Percentiles rank a stretch among this genome's conserved stretches.
Conservation (phyloP, 1,140 invertebrate genomes). For the Ceratitis capitata region DNA sequence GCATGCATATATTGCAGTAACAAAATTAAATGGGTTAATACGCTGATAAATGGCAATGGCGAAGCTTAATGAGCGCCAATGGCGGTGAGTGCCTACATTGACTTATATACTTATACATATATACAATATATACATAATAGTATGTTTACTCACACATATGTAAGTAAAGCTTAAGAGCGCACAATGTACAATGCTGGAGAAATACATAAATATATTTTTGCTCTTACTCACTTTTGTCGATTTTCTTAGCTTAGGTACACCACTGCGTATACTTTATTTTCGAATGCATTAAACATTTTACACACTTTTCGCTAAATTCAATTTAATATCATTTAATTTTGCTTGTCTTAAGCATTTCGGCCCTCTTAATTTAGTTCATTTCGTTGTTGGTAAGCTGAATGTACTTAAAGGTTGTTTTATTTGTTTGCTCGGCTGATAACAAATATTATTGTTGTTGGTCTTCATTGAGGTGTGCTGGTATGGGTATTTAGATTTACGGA, state of each 20-base stretch:
- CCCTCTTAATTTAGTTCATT: neutral
- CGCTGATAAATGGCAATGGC: conserved; percentile 18
- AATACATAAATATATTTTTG: too few relatives aligned
- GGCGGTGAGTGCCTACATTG: neutral
- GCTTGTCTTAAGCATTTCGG: too few relatives aligned
- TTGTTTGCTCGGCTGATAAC: neutral
- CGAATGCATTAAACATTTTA: neutral
- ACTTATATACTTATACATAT: neutral
- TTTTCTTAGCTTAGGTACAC: neutral
- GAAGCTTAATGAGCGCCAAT: conserved; percentile 30
- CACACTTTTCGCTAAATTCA: neutral
- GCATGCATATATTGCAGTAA: neutral
- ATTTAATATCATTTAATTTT: neutral
- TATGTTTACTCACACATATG: neutral
- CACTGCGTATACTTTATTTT: conserved; percentile 1
- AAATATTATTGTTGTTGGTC: neutral
- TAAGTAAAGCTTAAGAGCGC: too few relatives aligned
- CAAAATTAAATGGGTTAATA: conserved; percentile 32
- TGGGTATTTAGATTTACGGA: too few relatives aligned
- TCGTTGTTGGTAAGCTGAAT: neutral
- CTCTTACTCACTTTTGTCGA: neutral
- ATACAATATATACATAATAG: neutral
- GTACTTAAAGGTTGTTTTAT: neutral
- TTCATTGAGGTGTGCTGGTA: neutral
- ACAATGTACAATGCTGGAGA: too few relatives aligned